phyloP scores from a whole-genome alignment of 2,113 vertebrate genomes.

The Eudyptes chrysolophus region DNA sequence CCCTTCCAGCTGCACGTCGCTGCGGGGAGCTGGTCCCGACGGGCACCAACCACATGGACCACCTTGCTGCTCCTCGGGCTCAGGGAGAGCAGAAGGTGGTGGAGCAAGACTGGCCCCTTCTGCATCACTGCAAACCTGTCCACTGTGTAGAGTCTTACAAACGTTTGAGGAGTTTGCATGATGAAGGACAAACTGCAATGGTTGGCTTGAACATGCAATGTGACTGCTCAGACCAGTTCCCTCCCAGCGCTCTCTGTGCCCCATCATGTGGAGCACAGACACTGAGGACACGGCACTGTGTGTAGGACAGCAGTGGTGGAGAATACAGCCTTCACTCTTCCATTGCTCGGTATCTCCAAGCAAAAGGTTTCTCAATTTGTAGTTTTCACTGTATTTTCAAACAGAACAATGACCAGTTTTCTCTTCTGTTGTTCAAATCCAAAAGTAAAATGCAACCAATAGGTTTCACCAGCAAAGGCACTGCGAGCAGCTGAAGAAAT shows the following conservation, averaged over 20 bases:
- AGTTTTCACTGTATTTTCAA: background rate
- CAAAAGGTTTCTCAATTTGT: background rate
- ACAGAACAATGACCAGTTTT: background rate
- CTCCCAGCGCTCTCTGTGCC: background rate
- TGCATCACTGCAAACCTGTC: background rate
- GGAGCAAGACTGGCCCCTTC: background rate
- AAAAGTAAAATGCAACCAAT: background rate
- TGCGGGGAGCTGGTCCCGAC: background rate
- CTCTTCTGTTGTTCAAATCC: background rate
- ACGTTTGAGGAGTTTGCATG: rapidly evolving
- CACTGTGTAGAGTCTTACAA: rapidly evolving
- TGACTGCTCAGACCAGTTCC: background rate
- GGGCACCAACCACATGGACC: background rate
- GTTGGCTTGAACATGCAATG: background rate
- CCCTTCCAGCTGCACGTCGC: slow-evolving; percentile 81
- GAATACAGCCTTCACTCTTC: background rate
- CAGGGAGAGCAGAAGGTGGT: background rate
- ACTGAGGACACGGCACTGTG: background rate
- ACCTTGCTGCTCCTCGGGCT: background rate
- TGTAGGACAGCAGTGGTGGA: background rate
- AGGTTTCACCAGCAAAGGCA: background rate
- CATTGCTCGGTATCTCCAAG: background rate
- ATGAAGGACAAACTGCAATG: rapidly evolving
- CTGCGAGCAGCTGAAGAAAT: background rate
- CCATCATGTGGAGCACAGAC: rapidly evolving